phyloP scores from a whole-genome alignment of 2,797 vertebrate species.

The Neomorphus geoffroyi region DNA sequence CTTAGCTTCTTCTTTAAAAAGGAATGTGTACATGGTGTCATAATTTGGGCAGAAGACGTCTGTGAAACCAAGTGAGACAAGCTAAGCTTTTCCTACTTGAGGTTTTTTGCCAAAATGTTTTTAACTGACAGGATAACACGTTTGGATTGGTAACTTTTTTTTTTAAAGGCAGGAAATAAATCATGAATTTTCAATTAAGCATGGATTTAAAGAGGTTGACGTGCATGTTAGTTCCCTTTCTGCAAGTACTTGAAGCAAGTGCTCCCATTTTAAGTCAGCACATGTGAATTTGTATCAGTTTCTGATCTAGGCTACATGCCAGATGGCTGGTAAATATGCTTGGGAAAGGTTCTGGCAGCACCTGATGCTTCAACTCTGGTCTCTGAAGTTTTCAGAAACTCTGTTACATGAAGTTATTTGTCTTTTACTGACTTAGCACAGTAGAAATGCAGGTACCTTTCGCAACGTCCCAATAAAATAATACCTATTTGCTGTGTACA shows the following conservation, averaged over 20 bases:
- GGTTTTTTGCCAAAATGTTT: background rate
- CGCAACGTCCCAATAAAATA: background rate
- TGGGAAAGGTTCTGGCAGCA: background rate
- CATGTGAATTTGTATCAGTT: background rate
- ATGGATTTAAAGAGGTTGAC: background rate
- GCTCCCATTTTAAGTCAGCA: background rate
- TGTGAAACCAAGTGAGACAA: background rate
- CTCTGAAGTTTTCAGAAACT: background rate
- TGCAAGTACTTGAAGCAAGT: background rate
- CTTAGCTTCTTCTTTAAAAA: background rate
- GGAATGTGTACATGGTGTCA: background rate
- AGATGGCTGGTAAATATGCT: background rate
- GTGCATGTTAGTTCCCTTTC: background rate
- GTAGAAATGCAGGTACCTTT: background rate
- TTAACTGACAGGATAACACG: background rate
- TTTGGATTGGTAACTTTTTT: background rate
- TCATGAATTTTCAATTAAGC: background rate
- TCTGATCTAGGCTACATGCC: background rate
- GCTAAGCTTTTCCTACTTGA: background rate
- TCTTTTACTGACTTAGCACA: background rate
- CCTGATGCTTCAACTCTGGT: background rate
- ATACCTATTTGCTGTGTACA: background rate
- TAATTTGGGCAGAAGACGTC: background rate
- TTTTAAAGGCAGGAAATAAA: background rate
- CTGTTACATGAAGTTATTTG: background rate